A percentile compares a stretch with the other conserved stretches of the same genome.
These are phyloP conservation scores for Okapia johnstoni DNA, from an alignment of 2,113 vertebrate species.

Conservation along the genomic window DNA sequence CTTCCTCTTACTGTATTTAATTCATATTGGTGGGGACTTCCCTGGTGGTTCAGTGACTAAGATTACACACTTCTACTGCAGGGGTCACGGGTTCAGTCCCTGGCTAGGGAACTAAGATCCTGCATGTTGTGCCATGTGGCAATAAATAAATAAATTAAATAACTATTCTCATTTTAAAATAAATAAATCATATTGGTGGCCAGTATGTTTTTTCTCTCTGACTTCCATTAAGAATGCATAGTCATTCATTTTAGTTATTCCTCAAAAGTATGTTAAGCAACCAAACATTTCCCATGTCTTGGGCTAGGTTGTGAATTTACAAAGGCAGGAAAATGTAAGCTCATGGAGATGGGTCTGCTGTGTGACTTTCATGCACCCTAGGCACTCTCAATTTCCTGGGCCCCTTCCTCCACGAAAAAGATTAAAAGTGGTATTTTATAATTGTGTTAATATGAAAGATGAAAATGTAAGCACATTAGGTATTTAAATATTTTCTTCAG, in stretches of 20 bases:
- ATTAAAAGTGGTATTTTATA: neutral
- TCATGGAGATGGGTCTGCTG: neutral
- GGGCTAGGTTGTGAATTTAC: neutral
- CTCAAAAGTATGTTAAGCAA: neutral
- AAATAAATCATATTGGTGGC: neutral
- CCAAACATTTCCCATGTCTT: neutral
- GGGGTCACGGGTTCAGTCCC: neutral
- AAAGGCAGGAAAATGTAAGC: neutral
- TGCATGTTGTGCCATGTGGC: neutral
- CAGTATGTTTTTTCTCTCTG: neutral
- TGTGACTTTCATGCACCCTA: neutral
- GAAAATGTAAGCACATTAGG: neutral
- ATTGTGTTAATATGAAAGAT: neutral
- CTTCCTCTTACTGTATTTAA: neutral
- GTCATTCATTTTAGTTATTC: neutral
- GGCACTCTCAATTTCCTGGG: neutral
- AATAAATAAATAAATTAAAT: neutral
- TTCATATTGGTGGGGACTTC: neutral
- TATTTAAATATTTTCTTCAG: neutral
- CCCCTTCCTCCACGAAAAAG: neutral
- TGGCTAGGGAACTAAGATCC: neutral
- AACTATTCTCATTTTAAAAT: neutral
- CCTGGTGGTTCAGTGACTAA: neutral
- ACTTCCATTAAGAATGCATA: neutral
- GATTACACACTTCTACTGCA: neutral